Conservation (phyloP, 2,113 vertebrate genomes). For the Phylloscopus whistleri region DNA sequence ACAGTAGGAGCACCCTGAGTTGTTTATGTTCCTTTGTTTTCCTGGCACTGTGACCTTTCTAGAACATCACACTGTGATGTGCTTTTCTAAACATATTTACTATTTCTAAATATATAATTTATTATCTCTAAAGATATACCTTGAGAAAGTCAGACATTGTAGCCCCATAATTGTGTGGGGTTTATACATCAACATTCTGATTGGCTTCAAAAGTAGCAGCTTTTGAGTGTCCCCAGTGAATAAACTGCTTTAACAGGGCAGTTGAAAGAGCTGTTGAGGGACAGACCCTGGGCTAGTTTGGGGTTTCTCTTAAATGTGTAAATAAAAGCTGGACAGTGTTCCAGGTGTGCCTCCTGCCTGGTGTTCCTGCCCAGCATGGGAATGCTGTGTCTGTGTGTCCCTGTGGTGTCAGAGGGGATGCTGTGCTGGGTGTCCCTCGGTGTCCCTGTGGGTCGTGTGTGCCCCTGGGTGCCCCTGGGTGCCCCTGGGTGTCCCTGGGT, state of each 20-base stretch:
- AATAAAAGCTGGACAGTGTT: background rate
- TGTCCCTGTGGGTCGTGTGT: no score
- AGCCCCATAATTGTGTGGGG: background rate
- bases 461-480: fast-evolving
- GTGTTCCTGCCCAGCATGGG: background rate
- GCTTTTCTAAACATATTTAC: background rate
- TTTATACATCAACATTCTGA: background rate
- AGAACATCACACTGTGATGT: background rate
- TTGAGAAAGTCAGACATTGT: background rate
- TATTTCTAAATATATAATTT: background rate
- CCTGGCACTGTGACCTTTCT: background rate
- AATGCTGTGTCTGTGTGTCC: background rate
- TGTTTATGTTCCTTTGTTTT: background rate
- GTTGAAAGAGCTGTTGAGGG: background rate
- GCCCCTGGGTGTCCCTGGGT: background rate
- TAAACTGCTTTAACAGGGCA: background rate
- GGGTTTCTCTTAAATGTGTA: background rate
- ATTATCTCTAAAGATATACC: background rate
- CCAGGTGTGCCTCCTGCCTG: fast-evolving
- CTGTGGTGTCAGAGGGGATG: fast-evolving
- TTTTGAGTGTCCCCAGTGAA: background rate
- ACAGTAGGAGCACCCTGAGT: background rate
- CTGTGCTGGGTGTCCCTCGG: background rate
- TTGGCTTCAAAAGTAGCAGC: background rate
- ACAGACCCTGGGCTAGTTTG: no score